Evolutionary conservation across 2,888 invertebrate species (phyloP).

Genomic region (Clostera curtula): DNA sequence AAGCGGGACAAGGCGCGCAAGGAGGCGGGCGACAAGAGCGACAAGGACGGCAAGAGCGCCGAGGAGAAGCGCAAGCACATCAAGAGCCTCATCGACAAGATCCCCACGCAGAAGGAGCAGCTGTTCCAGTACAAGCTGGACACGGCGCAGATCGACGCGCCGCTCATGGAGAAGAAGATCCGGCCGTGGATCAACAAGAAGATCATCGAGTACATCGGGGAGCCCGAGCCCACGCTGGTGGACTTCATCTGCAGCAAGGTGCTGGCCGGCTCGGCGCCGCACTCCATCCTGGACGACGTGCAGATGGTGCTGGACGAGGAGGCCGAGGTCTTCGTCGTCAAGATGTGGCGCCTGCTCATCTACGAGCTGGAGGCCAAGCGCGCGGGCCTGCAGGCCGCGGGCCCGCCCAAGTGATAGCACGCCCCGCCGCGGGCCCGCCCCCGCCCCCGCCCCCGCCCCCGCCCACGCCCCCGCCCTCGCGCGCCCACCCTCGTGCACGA

Average conservation of each 20-base stretch:
- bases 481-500: background rate
- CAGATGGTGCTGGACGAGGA: constrained; percentile 99
- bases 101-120: constrained; percentile 97
- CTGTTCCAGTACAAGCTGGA: constrained; percentile 96
- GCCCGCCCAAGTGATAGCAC: constrained; percentile 6
- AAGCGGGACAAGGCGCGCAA: constrained; percentile 36
- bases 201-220: constrained; percentile 99
- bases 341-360: constrained; percentile 99
- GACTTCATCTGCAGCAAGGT: constrained; percentile 99
- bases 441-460: background rate
- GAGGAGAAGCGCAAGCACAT: constrained; percentile 98
- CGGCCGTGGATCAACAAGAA: constrained; percentile 99
- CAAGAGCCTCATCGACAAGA: constrained; percentile 97
- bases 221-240: constrained; percentile 98
- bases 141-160: constrained; percentile 83
- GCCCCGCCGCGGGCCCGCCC: constrained; percentile 5
- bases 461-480: constrained; percentile 1
- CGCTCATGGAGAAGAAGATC: constrained; percentile 95
- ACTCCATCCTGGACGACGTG: constrained; percentile 97
- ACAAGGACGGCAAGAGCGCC: constrained; percentile 78
- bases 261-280: constrained; percentile 92
- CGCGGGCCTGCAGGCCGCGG: constrained; percentile 81
- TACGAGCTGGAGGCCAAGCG: constrained; percentile 99
- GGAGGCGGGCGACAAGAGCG: constrained; percentile 30
- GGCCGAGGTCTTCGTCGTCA: constrained; percentile 99